phyloP scores from a whole-genome alignment of 2,888 invertebrate genomes.

The Pristionchus japonicus region DNA sequence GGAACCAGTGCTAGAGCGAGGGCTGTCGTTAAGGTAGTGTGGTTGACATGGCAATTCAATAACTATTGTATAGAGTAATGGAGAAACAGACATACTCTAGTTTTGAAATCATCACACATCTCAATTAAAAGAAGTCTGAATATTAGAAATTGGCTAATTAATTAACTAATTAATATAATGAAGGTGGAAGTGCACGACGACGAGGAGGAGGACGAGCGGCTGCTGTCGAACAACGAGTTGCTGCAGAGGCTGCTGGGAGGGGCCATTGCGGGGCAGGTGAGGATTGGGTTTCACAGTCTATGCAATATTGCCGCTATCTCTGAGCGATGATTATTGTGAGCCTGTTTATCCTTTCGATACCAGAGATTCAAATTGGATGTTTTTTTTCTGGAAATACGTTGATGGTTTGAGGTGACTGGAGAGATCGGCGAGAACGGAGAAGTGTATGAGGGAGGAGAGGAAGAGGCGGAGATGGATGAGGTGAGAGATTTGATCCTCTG shows the following conservation, averaged over 20 bases:
- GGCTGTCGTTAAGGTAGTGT: background rate
- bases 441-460: background rate
- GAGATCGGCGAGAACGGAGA: slow-evolving; percentile 6
- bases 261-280: slow-evolving; percentile 33
- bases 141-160: too few species aligned
- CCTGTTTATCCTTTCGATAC: too few species aligned
- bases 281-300: too few species aligned
- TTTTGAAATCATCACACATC: too few species aligned
- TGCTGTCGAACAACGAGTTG: slow-evolving; percentile 24
- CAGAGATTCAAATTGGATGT: too few species aligned
- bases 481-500: too few species aligned
- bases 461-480: background rate
- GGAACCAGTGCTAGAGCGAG: background rate
- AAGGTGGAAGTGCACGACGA: slow-evolving; percentile 9
- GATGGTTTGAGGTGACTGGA: background rate
- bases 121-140: too few species aligned
- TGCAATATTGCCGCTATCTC: too few species aligned
- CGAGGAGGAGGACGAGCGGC: slow-evolving; percentile 9
- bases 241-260: slow-evolving; percentile 38
- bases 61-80: too few species aligned
- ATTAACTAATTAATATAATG: background rate
- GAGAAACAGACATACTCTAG: too few species aligned
- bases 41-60: background rate
- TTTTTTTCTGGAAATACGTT: too few species aligned
- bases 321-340: too few species aligned